A percentile compares a stretch with the other conserved stretches of the same genome.
These are phyloP conservation scores for Seriola rivoliana DNA, from an alignment of 2,113 vertebrate genomes.

Conservation along the genomic window DNA sequence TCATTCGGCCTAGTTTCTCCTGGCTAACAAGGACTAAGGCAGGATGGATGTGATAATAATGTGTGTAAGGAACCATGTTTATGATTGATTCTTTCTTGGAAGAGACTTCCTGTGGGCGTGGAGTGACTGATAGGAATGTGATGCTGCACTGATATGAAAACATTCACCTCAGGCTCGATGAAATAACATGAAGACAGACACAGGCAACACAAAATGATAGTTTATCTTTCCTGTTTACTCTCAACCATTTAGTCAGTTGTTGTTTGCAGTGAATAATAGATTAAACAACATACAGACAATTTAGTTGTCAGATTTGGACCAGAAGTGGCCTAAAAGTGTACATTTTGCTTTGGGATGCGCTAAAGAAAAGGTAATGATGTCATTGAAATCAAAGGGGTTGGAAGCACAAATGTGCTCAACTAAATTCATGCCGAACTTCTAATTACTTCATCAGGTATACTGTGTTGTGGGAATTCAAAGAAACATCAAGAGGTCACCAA, in stretches of 20 bases:
- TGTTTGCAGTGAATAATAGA: background rate
- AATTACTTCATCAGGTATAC: too few relatives aligned
- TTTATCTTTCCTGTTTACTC: background rate
- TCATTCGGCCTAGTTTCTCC: background rate
- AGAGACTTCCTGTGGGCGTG: slow-evolving; percentile 7
- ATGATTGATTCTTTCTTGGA: slow-evolving; percentile 21
- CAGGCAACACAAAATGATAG: background rate
- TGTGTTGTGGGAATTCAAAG: too few relatives aligned
- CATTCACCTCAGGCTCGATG: background rate
- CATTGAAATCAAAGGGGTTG: too few relatives aligned
- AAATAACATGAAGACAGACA: background rate
- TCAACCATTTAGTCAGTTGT: background rate
- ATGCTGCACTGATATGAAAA: slow-evolving; percentile 14
- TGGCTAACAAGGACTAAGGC: background rate
- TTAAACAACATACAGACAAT: too few relatives aligned
- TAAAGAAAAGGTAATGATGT: too few relatives aligned
- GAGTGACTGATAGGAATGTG: slow-evolving; percentile 12
- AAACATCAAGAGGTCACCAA: too few relatives aligned
- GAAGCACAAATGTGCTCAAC: too few relatives aligned
- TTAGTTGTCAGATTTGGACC: too few relatives aligned
- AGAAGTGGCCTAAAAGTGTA: too few relatives aligned
- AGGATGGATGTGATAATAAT: background rate
- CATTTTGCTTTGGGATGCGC: too few relatives aligned
- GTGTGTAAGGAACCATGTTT: background rate
- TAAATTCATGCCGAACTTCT: too few relatives aligned